Percentiles rank a stretch among this genome's conserved stretches.
phyloP scores from a whole-genome alignment of 2,888 invertebrate genomes.

The Branchellion lobata region DNA sequence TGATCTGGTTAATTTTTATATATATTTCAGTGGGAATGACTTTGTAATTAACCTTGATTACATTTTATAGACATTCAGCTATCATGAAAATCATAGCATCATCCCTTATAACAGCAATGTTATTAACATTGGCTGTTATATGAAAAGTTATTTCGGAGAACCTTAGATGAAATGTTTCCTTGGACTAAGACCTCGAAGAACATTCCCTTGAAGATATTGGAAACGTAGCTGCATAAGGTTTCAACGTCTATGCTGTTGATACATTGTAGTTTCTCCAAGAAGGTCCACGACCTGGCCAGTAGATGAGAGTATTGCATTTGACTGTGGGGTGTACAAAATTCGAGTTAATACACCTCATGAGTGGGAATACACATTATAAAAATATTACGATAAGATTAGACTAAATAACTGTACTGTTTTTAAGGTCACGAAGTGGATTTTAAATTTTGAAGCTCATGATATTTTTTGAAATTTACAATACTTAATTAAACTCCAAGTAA shows the following conservation, averaged over 20 bases:
- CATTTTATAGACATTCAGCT: too few species aligned
- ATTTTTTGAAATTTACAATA: too few species aligned
- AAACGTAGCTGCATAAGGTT: slow-evolving; percentile 18
- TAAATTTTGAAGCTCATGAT: neutral
- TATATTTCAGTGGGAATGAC: too few species aligned
- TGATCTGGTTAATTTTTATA: too few species aligned
- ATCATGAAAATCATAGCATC: too few species aligned
- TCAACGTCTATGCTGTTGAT: slow-evolving; percentile 18
- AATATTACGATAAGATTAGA: too few species aligned
- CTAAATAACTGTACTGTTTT: too few species aligned
- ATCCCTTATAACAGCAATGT: too few species aligned
- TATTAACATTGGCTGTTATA: too few species aligned
- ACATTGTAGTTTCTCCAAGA: slow-evolving; percentile 28
- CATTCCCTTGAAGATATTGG: slow-evolving; percentile 1
- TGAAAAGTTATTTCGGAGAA: neutral
- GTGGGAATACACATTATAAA: neutral
- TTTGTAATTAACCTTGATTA: too few species aligned
- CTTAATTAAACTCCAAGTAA: too few species aligned
- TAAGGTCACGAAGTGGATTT: too few species aligned
- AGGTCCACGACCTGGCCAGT: slow-evolving; percentile 5
- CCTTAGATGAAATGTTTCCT: slow-evolving; percentile 36
- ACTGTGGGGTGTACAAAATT: neutral
- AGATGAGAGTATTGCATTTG: slow-evolving; percentile 35
- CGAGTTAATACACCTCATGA: neutral
- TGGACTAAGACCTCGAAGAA: slow-evolving; percentile 23